phyloP scores from a whole-genome alignment of 2,797 vertebrate genomes.

The Myioborus melanocephalus region DNA sequence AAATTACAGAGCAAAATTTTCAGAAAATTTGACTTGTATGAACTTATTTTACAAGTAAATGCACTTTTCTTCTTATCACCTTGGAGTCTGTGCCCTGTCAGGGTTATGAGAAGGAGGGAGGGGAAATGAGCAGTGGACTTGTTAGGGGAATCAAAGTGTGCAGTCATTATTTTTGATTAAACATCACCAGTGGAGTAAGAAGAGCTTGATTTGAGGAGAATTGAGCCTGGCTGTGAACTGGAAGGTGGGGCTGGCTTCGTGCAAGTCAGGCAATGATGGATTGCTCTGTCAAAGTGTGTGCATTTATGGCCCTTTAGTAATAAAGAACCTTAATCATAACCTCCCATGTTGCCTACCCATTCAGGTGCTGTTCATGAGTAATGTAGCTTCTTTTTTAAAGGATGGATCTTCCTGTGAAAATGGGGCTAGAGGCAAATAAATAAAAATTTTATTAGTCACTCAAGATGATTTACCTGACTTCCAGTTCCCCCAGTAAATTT shows the following conservation, averaged over 20 bases:
- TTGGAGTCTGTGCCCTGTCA: background rate
- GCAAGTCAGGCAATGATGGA: background rate
- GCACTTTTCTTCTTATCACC: background rate
- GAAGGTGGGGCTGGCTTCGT: conserved; percentile 19
- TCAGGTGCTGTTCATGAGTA: conserved; percentile 8
- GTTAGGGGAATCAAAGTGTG: background rate
- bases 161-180: background rate
- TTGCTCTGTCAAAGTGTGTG: background rate
- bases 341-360: background rate
- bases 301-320: conserved; percentile 3
- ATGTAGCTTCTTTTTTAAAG: background rate
- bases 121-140: background rate
- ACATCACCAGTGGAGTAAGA: background rate
- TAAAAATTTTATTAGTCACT: background rate
- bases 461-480: background rate
- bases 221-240: background rate
- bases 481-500: background rate
- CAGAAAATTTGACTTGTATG: background rate
- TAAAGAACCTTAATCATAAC: background rate
- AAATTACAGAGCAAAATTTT: background rate
- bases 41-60: background rate
- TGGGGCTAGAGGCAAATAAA: conserved; percentile 8
- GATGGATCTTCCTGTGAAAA: background rate
- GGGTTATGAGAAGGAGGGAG: background rate
- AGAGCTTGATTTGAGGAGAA: background rate